These are phyloP conservation scores for Andinoacara biseriatus DNA, from an alignment of 2,113 vertebrate species.

Conservation along the genomic window DNA sequence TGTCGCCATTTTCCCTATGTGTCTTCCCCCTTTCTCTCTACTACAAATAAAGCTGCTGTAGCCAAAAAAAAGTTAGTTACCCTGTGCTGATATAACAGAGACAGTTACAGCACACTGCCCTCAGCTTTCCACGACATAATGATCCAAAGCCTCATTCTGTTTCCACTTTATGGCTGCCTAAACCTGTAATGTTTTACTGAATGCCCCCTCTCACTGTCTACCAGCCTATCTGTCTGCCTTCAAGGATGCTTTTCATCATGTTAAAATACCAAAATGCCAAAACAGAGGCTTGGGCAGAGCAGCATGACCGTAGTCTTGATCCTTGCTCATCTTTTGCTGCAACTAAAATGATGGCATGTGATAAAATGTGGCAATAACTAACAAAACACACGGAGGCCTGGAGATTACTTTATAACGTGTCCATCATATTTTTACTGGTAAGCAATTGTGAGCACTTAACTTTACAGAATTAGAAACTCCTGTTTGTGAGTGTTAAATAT, in stretches of 20 bases:
- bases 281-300: neutral
- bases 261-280: neutral
- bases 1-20: no score
- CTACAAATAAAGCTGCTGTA: no score
- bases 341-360: neutral
- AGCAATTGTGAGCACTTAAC: neutral
- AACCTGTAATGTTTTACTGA: constrained; percentile 41
- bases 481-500: neutral
- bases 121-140: constrained; percentile 54
- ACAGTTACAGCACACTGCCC: constrained; percentile 24
- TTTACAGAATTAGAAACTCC: neutral
- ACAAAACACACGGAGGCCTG: neutral
- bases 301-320: neutral
- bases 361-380: neutral
- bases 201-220: constrained; percentile 3
- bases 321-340: neutral
- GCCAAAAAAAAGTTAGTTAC: no score
- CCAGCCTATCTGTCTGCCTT: constrained; percentile 10
- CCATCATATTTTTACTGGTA: neutral
- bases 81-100: constrained; percentile 36
- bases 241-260: neutral
- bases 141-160: constrained; percentile 39
- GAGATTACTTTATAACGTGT: neutral
- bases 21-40: no score
- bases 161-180: constrained; percentile 34